phyloP scores from a whole-genome alignment of 2,797 vertebrate genomes.

The Pangasius larnaudii region DNA sequence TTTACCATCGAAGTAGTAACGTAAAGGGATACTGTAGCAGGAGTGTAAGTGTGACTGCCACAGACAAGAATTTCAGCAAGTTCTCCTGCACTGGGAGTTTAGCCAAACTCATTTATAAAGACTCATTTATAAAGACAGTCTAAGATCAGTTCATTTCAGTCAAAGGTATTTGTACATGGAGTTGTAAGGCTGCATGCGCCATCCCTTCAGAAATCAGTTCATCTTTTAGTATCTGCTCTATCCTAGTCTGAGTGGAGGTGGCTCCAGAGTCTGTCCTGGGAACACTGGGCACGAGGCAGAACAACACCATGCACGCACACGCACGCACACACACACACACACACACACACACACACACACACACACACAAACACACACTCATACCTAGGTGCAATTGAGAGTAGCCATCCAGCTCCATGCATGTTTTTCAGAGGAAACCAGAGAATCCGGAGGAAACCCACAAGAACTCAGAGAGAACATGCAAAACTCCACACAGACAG shows the following conservation, averaged over 20 bases:
- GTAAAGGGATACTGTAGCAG: neutral
- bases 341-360: neutral
- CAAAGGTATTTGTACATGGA: too few relatives aligned
- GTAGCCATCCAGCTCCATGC: neutral
- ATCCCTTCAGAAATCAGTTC: neutral
- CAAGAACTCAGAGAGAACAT: neutral
- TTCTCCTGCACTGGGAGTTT: too few relatives aligned
- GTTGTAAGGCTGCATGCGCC: neutral
- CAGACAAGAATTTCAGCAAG: neutral
- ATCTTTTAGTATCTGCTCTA: too few relatives aligned
- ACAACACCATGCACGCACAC: neutral
- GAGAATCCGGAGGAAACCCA: neutral
- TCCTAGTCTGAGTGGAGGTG: neutral
- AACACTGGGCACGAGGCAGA: neutral
- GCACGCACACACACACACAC: neutral
- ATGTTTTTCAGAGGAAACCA: neutral
- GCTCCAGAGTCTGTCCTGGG: neutral
- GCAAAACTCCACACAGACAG: neutral
- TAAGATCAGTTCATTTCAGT: neutral
- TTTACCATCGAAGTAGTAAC: neutral
- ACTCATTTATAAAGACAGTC: neutral
- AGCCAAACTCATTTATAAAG: neutral
- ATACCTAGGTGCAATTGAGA: neutral
- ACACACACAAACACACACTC: neutral
- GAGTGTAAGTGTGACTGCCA: neutral